Evolutionary conservation across 2,797 vertebrate genomes (phyloP).

Genomic region (Thaleichthys pacificus): DNA sequence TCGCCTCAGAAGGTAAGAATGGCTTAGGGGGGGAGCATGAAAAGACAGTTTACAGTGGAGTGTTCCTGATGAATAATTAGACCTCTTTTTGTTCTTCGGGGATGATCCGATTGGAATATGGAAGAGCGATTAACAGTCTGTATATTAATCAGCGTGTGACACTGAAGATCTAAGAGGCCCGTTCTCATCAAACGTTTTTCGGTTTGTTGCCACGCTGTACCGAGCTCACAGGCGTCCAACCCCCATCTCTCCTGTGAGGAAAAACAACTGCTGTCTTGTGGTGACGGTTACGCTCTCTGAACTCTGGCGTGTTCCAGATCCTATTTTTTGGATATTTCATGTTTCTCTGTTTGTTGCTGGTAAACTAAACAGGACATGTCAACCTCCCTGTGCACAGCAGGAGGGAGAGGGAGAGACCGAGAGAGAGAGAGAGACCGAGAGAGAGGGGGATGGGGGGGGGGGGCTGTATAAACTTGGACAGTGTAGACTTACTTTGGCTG

Average conservation of each 20-base stretch:
- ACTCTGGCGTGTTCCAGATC: background rate
- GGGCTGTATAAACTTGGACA: no score
- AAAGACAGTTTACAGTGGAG: slow-evolving; percentile 54
- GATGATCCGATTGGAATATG: slow-evolving; percentile 72
- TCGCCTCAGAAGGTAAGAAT: slow-evolving; percentile 58
- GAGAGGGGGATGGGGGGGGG: no score
- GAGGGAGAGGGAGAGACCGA: no score
- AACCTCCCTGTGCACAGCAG: no score
- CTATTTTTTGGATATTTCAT: no score
- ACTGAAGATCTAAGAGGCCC: slow-evolving; percentile 41
- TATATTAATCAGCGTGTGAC: slow-evolving; percentile 61
- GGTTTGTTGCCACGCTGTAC: background rate
- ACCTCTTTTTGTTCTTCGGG: slow-evolving; percentile 66
- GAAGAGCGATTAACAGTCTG: slow-evolving; percentile 60
- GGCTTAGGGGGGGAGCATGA: slow-evolving; percentile 58
- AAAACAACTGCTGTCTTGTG: background rate
- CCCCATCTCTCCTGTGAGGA: background rate
- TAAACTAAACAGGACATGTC: no score
- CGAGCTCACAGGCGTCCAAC: background rate
- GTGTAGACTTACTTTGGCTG: no score
- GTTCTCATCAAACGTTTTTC: background rate
- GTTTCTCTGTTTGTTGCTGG: no score
- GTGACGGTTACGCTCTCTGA: background rate
- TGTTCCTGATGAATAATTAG: slow-evolving; percentile 71
- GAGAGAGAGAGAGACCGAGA: no score